Percentiles rank a stretch among this genome's conserved stretches.
phyloP scores from a whole-genome alignment of 2,113 vertebrate genomes.

The Cacatua alba region DNA sequence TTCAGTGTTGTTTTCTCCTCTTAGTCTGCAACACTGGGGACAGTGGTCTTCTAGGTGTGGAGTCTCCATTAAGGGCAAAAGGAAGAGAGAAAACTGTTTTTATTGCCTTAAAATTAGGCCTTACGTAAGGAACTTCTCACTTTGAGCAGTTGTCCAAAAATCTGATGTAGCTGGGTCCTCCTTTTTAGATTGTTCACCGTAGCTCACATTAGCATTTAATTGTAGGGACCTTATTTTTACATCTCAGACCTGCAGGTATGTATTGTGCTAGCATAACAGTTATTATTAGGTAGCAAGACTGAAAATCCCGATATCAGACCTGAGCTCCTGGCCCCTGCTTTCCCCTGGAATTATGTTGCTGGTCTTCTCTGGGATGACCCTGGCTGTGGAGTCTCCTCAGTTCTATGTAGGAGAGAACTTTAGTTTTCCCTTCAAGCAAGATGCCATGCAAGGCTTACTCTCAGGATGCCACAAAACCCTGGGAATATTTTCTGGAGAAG shows the following conservation, averaged over 20 bases:
- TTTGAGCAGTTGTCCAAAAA: neutral
- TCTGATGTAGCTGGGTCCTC: neutral
- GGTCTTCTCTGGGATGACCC: neutral
- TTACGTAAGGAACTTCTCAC: neutral
- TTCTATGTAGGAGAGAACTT: neutral
- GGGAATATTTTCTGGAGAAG: neutral
- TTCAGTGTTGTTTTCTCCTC: neutral
- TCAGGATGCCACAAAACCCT: neutral
- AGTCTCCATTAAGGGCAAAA: neutral
- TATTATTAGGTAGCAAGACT: neutral
- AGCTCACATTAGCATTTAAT: neutral
- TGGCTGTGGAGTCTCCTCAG: neutral
- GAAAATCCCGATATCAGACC: neutral
- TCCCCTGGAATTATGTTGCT: neutral
- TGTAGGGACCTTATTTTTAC: neutral
- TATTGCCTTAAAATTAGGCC: neutral
- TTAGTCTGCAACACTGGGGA: neutral
- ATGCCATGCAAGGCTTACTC: neutral
- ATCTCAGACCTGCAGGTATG: neutral
- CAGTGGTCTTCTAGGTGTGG: neutral
- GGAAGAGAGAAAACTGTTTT: neutral
- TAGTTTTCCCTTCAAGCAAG: neutral
- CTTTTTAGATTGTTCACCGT: neutral
- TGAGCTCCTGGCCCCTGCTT: neutral
- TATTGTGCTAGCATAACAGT: neutral